Conservation (phyloP, 1,140 invertebrate genomes). For the Drosophila santomea region DNA sequence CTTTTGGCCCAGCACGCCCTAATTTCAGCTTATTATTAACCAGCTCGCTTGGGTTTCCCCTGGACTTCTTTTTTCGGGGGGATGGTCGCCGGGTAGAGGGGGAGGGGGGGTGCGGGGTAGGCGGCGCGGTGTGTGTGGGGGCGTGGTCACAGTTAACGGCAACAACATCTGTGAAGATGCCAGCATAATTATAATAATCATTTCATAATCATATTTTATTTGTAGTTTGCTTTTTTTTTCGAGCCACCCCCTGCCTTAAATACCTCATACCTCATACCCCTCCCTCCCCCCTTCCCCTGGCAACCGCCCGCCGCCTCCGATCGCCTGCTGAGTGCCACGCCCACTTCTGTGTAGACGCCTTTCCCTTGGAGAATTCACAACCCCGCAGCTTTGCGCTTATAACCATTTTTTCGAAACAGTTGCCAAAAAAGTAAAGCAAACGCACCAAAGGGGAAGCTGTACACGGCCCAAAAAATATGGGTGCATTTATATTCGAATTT, state of each 20-base stretch:
- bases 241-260: conserved; percentile 50
- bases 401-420: conserved; percentile 71
- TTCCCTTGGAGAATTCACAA: conserved; percentile 15
- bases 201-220: conserved; percentile 84
- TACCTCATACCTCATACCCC: background rate
- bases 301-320: background rate
- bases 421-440: conserved; percentile 57
- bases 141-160: conserved; percentile 78
- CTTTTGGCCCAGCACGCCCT: conserved; percentile 59
- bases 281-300: background rate
- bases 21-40: conserved; percentile 79
- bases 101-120: background rate
- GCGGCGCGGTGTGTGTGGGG: conserved; percentile 22
- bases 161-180: conserved; percentile 83
- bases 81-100: conserved; percentile 1
- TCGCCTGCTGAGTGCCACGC: conserved; percentile 22
- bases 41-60: conserved; percentile 51
- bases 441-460: conserved; percentile 1
- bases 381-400: conserved; percentile 46
- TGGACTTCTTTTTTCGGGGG: conserved; percentile 1
- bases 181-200: conserved; percentile 83
- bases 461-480: background rate
- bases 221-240: conserved; percentile 60
- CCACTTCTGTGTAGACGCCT: conserved; percentile 15
- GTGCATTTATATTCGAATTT: no score